These are phyloP conservation scores for Vireo altiloquus DNA, from an alignment of 2,113 vertebrate genomes.

Conservation along the genomic window DNA sequence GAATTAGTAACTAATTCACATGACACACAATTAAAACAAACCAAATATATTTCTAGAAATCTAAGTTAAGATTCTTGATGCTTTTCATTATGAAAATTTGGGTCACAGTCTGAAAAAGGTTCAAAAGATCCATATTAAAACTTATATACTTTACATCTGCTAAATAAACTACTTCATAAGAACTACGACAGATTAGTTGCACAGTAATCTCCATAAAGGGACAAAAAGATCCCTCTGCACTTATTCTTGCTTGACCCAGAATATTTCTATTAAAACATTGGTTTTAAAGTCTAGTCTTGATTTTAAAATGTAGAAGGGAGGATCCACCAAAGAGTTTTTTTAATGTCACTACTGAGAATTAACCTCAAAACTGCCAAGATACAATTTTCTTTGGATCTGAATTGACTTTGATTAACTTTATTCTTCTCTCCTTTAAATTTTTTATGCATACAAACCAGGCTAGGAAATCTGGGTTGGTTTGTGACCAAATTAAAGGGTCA, in stretches of 20 bases:
- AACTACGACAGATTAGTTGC: not conserved
- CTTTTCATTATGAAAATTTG: not conserved
- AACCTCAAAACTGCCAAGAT: not conserved
- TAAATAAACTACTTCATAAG: not conserved
- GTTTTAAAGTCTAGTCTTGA: not conserved
- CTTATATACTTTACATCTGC: not conserved
- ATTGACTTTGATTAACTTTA: not conserved
- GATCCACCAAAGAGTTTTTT: not conserved
- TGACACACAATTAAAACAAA: not conserved
- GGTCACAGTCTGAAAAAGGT: not conserved
- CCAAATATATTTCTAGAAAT: not conserved
- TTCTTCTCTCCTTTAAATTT: not conserved
- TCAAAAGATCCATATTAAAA: not conserved
- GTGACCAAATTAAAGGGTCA: not conserved
- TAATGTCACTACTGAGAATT: not conserved
- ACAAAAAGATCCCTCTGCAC: not conserved
- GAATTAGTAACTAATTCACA: not conserved
- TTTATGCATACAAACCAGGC: not conserved
- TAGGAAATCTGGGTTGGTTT: not conserved
- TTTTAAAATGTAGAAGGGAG: not conserved
- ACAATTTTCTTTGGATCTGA: not conserved
- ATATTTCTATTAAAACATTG: not conserved
- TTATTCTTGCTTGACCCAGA: not conserved
- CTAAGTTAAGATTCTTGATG: not conserved
- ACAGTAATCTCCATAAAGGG: not conserved